phyloP scores from a whole-genome alignment of 1,140 invertebrate genomes.

The Sycophila sp. region DNA sequence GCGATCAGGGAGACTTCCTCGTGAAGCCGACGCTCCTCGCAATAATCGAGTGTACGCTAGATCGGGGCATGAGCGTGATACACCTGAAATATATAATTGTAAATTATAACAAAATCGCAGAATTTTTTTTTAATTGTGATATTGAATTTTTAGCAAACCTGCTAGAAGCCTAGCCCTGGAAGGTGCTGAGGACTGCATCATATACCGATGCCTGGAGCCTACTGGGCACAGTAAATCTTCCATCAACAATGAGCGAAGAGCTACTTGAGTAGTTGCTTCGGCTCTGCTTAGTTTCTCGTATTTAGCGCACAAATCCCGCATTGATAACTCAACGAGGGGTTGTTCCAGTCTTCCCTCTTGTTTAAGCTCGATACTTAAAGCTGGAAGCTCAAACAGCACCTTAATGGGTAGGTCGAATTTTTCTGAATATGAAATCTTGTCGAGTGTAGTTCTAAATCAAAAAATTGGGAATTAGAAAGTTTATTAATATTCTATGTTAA shows the following conservation, averaged over 20 bases:
- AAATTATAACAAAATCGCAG: background rate
- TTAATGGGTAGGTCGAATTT: constrained; percentile 61
- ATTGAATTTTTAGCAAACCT: background rate
- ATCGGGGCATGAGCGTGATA: constrained; percentile 89
- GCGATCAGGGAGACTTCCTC: constrained; percentile 75
- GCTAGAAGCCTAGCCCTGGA: constrained; percentile 56
- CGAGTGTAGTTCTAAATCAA: background rate
- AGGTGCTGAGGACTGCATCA: constrained; percentile 79
- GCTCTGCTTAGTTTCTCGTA: constrained; percentile 75
- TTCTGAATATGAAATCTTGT: constrained; percentile 48
- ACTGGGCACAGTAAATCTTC: constrained; percentile 84
- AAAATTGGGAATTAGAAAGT: background rate
- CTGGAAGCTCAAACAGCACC: constrained; percentile 78
- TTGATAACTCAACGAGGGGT: constrained; percentile 82
- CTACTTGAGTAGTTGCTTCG: constrained; percentile 79
- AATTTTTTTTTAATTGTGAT: background rate
- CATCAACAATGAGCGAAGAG: constrained; percentile 84
- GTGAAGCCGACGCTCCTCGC: background rate
- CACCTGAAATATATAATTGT: constrained; percentile 53
- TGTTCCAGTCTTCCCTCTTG: constrained; percentile 73
- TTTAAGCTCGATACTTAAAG: constrained; percentile 77
- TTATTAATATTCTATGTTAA: background rate
- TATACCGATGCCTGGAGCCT: constrained; percentile 80
- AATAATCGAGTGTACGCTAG: constrained; percentile 56
- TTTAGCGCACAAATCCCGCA: constrained; percentile 82